Percentiles rank a stretch among this genome's conserved stretches.
phyloP scores from a whole-genome alignment of 1,140 invertebrate genomes.

The Bursaphelenchus mucronatus region DNA sequence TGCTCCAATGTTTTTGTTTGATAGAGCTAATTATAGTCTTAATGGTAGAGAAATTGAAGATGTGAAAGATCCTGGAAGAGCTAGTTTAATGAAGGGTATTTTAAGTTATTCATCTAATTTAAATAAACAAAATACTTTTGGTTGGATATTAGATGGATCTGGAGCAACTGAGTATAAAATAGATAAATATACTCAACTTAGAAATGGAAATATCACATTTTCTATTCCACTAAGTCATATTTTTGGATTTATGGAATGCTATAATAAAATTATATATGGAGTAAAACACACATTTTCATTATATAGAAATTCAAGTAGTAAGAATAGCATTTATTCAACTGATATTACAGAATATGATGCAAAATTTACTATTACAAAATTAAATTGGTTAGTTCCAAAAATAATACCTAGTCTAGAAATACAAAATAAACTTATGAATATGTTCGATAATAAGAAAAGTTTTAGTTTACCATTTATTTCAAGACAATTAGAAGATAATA shows the following conservation, averaged over 20 bases:
- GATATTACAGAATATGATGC: slow-evolving; percentile 25
- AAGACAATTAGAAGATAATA: slow-evolving; percentile 37
- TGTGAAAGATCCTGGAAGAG: slow-evolving; percentile 33
- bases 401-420: too few species aligned
- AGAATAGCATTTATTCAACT: slow-evolving; percentile 24
- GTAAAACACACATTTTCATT: too few species aligned
- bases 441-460: slow-evolving; percentile 30
- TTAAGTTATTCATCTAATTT: slow-evolving; percentile 34
- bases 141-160: slow-evolving; percentile 30
- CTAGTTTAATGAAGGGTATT: slow-evolving; percentile 35
- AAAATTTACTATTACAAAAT: slow-evolving; percentile 32
- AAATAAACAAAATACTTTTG: slow-evolving; percentile 39
- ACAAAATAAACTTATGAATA: slow-evolving; percentile 36
- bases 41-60: slow-evolving; percentile 13
- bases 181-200: slow-evolving; percentile 32
- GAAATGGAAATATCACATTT: slow-evolving; percentile 30
- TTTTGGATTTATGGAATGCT: slow-evolving; percentile 39
- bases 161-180: slow-evolving; percentile 29
- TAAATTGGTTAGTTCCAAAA: slow-evolving; percentile 36
- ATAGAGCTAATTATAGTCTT: slow-evolving; percentile 16
- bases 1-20: slow-evolving; percentile 21
- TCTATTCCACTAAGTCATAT: slow-evolving; percentile 37
- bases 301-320: slow-evolving; percentile 29
- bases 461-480: slow-evolving; percentile 36
- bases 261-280: slow-evolving; percentile 36